A percentile compares a stretch with the other conserved stretches of the same genome.
phyloP scores from a whole-genome alignment of 1,140 invertebrate species.

The Bombus confusus region DNA sequence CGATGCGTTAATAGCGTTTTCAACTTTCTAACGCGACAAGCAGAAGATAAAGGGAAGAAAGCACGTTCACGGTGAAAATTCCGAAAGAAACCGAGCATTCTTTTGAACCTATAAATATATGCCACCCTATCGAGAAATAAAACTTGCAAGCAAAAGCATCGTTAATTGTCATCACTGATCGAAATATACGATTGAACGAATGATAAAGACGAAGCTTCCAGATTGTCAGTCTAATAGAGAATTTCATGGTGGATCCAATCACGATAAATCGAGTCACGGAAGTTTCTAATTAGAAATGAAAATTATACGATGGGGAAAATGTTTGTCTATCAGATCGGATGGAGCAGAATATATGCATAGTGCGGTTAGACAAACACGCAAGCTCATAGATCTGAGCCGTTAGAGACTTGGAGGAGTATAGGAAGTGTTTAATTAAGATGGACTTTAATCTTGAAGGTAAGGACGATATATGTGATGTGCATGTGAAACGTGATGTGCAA shows the following conservation, averaged over 20 bases:
- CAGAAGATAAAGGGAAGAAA: too few relatives aligned
- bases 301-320: background rate
- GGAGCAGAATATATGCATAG: background rate
- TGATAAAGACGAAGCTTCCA: background rate
- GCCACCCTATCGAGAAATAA: background rate
- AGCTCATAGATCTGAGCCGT: background rate
- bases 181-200: background rate
- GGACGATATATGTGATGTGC: background rate
- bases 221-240: background rate
- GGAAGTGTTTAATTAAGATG: constrained; percentile 10
- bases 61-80: constrained; percentile 2
- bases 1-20: constrained; percentile 34
- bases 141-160: background rate
- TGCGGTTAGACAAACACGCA: background rate
- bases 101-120: constrained; percentile 15
- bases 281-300: constrained; percentile 9
- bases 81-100: constrained; percentile 3
- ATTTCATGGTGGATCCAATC: background rate
- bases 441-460: background rate
- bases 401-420: background rate
- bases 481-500: background rate
- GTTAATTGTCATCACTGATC: constrained; percentile 33
- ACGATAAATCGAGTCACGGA: background rate
- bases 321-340: constrained; percentile 1
- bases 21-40: constrained; percentile 41